A percentile compares a stretch with the other conserved stretches of the same genome.
These are phyloP conservation scores for Sebastes elongatus DNA, from an alignment of 2,797 vertebrate genomes.

Conservation along the genomic window DNA sequence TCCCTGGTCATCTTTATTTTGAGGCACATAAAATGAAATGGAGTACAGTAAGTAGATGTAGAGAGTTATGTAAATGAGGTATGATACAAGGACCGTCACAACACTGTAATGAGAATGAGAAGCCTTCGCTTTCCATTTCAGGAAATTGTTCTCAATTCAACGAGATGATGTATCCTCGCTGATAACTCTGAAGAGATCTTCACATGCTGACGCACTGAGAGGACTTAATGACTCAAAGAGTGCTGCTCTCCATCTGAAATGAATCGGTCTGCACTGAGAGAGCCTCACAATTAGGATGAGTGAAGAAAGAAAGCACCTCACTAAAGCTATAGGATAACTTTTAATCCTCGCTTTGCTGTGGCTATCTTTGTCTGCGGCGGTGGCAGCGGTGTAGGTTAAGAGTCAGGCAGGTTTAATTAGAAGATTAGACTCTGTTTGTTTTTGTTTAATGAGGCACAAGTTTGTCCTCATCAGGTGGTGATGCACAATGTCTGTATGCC, in stretches of 20 bases:
- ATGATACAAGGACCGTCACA: conserved; percentile 17
- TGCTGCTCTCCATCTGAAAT: conserved; percentile 49
- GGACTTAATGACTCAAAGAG: conserved; percentile 66
- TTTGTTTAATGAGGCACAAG: conserved; percentile 20
- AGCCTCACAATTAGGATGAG: conserved; percentile 29
- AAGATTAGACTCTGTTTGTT: conserved; percentile 42
- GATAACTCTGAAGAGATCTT: conserved; percentile 71
- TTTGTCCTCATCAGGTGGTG: conserved; percentile 14
- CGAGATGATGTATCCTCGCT: conserved; percentile 58
- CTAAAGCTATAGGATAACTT: conserved; percentile 31
- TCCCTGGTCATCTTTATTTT: not conserved
- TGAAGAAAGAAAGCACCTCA: conserved; percentile 11
- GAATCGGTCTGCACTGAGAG: conserved; percentile 38
- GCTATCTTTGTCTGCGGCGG: not conserved
- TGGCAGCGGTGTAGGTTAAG: not conserved
- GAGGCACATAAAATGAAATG: not conserved
- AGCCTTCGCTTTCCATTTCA: conserved; percentile 56
- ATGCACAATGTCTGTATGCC: not conserved
- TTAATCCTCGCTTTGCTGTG: conserved; percentile 20
- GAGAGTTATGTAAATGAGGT: conserved; percentile 31
- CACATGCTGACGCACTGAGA: conserved; percentile 58
- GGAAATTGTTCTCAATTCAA: conserved; percentile 65
- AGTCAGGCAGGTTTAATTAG: conserved; percentile 35
- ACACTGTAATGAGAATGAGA: conserved; percentile 40
- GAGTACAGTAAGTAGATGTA: not conserved